These are phyloP conservation scores for Eupeodes luniger DNA, from an alignment of 2,888 invertebrate species.

Conservation along the genomic window DNA sequence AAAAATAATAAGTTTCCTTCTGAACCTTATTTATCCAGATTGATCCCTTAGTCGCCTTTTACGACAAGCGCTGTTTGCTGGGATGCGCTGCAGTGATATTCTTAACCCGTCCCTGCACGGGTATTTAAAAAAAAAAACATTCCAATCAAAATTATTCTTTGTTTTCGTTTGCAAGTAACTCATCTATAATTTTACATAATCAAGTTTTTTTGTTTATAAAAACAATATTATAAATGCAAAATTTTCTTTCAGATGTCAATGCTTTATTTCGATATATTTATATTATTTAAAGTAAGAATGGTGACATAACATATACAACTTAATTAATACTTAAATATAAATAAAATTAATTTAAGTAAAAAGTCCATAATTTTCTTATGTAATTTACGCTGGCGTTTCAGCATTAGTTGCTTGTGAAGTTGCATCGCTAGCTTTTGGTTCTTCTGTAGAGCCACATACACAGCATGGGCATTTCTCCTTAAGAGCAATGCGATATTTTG, in stretches of 20 bases:
- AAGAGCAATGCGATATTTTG: conserved; percentile 87
- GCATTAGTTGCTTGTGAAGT: conserved; percentile 82
- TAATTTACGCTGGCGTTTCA: conserved; percentile 82
- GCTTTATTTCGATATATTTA: conserved; percentile 4
- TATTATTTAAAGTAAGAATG: conserved; percentile 23
- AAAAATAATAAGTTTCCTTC: too few relatives aligned
- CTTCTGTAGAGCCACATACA: conserved; percentile 82
- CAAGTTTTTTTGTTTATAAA: too few relatives aligned
- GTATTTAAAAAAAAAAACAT: not conserved
- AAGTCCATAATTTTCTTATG: conserved; percentile 81
- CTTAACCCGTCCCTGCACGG: conserved; percentile 19
- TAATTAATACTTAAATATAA: not conserved
- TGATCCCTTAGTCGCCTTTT: conserved; percentile 17
- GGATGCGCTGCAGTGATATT: conserved; percentile 26
- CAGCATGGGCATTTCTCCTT: conserved; percentile 87
- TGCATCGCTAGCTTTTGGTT: conserved; percentile 81
- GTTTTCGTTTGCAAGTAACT: too few relatives aligned
- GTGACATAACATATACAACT: not conserved
- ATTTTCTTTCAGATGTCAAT: conserved; percentile 14
- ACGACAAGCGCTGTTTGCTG: conserved; percentile 19
- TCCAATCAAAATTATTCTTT: too few relatives aligned
- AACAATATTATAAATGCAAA: too few relatives aligned
- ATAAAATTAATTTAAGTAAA: not conserved
- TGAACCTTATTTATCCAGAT: too few relatives aligned
- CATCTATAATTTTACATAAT: too few relatives aligned